Conservation (phyloP, 2,888 invertebrate species). For the Ypsolopha sequella region DNA sequence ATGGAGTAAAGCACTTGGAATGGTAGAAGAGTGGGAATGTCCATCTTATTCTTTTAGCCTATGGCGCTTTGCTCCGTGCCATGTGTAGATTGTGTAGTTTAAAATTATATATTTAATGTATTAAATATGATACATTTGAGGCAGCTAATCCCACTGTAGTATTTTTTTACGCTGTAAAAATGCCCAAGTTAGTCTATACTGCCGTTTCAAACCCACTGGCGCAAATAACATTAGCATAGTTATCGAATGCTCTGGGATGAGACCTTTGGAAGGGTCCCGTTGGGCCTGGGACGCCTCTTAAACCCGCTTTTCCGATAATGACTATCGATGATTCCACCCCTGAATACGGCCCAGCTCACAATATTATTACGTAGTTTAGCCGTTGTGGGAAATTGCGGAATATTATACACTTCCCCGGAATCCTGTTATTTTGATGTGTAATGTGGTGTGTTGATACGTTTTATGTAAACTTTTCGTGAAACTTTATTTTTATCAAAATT, state of each 20-base stretch:
- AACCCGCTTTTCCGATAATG: conserved; percentile 68
- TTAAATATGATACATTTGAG: too few species aligned
- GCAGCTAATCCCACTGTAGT: too few species aligned
- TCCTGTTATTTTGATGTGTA: conserved; percentile 36
- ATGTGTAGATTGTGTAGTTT: too few species aligned
- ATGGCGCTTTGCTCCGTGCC: too few species aligned
- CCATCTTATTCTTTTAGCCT: too few species aligned
- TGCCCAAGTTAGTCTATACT: conserved; percentile 47
- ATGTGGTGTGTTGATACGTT: neutral
- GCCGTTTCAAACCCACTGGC: conserved; percentile 60
- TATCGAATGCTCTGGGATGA: conserved; percentile 66
- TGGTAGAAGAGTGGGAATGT: too few species aligned
- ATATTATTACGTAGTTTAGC: conserved; percentile 63
- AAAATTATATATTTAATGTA: too few species aligned
- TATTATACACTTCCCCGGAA: conserved; percentile 43
- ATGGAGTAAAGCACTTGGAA: too few species aligned
- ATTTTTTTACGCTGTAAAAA: conserved; percentile 10
- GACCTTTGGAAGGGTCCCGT: conserved; percentile 63
- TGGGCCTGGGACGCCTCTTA: conserved; percentile 61
- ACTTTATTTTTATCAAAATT: neutral
- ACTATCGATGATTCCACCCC: conserved; percentile 65
- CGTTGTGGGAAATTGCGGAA: conserved; percentile 57
- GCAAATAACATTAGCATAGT: conserved; percentile 71
- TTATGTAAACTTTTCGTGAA: neutral
- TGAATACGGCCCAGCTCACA: conserved; percentile 54